These are phyloP conservation scores for Caranx ignobilis DNA, from an alignment of 2,113 vertebrate genomes.

Conservation along the genomic window DNA sequence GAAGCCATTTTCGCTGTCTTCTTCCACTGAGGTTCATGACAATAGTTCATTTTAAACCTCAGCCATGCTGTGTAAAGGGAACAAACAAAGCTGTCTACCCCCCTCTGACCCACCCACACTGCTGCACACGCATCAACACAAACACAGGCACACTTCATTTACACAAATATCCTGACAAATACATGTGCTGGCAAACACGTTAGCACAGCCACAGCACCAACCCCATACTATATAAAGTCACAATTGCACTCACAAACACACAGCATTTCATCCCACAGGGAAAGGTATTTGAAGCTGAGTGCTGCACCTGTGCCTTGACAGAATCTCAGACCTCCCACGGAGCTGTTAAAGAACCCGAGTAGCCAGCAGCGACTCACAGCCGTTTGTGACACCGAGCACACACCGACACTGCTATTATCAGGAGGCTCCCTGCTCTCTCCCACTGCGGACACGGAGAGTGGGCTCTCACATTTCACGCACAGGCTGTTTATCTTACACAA, in stretches of 20 bases:
- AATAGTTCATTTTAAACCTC: neutral
- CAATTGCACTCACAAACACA: constrained; percentile 12
- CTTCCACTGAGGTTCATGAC: neutral
- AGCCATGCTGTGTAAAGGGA: neutral
- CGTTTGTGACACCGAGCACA: constrained; percentile 45
- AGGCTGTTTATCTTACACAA: neutral
- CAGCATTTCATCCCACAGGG: constrained; percentile 26
- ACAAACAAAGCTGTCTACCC: constrained; percentile 2
- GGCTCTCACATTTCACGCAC: constrained; percentile 18
- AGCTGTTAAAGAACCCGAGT: constrained; percentile 65
- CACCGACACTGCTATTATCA: constrained; percentile 47
- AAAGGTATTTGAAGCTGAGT: constrained; percentile 63
- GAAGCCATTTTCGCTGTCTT: neutral
- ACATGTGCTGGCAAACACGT: neutral
- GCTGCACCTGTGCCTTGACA: constrained; percentile 58
- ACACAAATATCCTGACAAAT: constrained; percentile 27
- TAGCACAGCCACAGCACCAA: neutral
- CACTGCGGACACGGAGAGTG: constrained; percentile 4
- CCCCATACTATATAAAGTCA: constrained; percentile 14
- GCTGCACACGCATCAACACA: neutral
- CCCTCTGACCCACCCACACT: neutral
- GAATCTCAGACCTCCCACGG: constrained; percentile 64
- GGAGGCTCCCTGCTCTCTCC: constrained; percentile 31
- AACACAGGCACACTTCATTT: neutral
- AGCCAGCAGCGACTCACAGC: constrained; percentile 56